phyloP scores from a whole-genome alignment of 2,113 vertebrate genomes.

The Naja naja region DNA sequence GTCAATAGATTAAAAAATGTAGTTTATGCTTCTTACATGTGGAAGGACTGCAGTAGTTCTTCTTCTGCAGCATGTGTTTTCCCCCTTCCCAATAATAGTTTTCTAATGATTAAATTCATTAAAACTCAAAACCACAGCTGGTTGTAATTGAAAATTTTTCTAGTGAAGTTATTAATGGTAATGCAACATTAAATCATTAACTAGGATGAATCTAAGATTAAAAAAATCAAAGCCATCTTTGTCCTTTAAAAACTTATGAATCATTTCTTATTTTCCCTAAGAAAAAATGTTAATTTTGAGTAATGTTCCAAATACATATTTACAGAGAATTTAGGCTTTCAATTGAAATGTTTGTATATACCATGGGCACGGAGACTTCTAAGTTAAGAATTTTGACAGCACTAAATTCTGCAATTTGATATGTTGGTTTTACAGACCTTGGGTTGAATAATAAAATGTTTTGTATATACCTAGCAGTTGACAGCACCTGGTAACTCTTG shows the following conservation, averaged over 20 bases:
- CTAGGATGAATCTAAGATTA: neutral
- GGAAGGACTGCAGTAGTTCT: neutral
- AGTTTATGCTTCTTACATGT: neutral
- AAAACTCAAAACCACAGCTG: neutral
- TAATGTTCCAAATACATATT: neutral
- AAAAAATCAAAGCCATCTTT: neutral
- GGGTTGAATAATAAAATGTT: neutral
- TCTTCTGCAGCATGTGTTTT: neutral
- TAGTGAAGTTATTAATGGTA: neutral
- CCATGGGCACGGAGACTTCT: neutral
- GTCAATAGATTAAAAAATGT: neutral
- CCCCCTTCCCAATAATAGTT: neutral
- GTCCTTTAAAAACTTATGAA: neutral
- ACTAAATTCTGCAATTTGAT: neutral
- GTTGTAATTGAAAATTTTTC: neutral
- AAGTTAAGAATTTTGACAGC: neutral
- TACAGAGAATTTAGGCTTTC: neutral
- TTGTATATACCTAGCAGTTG: neutral
- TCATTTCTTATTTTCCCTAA: neutral
- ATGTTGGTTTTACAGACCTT: neutral
- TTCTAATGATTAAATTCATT: neutral
- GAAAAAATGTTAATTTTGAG: neutral
- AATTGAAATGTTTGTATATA: neutral
- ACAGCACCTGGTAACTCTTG: neutral
- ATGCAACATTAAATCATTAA: neutral